phyloP scores from a whole-genome alignment of 2,113 vertebrate genomes.

The Vireo altiloquus region DNA sequence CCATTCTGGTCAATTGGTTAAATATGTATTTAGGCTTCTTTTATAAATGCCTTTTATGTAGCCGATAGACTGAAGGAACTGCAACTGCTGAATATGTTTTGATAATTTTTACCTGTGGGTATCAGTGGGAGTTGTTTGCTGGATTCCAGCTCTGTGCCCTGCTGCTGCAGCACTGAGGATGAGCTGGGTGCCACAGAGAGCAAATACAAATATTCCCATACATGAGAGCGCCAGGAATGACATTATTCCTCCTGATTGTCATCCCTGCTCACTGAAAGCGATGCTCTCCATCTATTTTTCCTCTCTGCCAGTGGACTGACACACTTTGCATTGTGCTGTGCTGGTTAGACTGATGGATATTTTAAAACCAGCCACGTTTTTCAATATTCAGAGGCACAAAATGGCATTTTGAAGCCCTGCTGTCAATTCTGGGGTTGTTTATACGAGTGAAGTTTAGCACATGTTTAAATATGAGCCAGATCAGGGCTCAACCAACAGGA shows the following conservation, averaged over 20 bases:
- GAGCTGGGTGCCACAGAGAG: neutral
- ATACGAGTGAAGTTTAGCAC: neutral
- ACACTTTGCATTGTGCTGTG: neutral
- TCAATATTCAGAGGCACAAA: neutral
- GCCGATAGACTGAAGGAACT: conserved; percentile 19
- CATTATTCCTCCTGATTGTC: neutral
- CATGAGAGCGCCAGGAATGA: fast-evolving
- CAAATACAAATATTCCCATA: neutral
- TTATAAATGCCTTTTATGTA: conserved; percentile 48
- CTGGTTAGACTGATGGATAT: neutral
- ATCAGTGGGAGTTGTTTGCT: neutral
- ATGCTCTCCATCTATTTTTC: neutral
- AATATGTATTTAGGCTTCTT: conserved; percentile 66
- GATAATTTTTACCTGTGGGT: conserved; percentile 39
- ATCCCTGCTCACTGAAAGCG: neutral
- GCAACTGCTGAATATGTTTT: conserved; percentile 8
- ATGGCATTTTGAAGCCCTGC: neutral
- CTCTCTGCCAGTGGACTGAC: neutral
- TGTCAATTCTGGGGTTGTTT: neutral
- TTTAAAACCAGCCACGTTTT: conserved; percentile 21
- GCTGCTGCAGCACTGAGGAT: neutral
- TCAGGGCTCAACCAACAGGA: neutral
- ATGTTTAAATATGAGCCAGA: neutral
- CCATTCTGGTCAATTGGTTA: conserved; percentile 73
- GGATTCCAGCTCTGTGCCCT: neutral